Conservation (phyloP, 2,113 vertebrate species). For the Hirundichthys speculiger region DNA sequence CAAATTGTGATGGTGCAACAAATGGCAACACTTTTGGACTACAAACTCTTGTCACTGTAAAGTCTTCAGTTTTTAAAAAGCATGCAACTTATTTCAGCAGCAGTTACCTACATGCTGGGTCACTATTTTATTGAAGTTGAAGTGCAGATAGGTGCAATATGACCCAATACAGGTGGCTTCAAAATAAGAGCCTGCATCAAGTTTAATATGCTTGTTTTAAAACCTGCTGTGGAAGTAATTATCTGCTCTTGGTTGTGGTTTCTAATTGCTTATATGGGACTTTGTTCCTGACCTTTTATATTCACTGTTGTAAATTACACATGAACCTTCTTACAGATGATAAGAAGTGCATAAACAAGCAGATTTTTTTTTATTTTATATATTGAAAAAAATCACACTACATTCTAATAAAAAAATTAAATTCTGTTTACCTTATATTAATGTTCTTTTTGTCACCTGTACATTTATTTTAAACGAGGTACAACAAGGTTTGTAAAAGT, state of each 20-base stretch:
- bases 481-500: slow-evolving; percentile 61
- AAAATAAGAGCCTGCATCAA: no score
- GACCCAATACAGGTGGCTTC: no score
- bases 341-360: slow-evolving; percentile 17
- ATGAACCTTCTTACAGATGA: slow-evolving; percentile 16
- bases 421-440: no score
- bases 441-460: not conserved
- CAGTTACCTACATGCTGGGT: no score
- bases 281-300: not conserved
- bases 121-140: no score
- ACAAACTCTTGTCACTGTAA: no score
- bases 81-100: no score
- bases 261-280: not conserved
- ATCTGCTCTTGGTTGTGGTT: slow-evolving; percentile 28
- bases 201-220: no score
- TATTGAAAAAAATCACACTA: not conserved
- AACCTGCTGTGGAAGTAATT: not conserved
- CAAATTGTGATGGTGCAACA: slow-evolving; percentile 18
- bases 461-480: not conserved
- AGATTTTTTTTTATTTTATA: not conserved
- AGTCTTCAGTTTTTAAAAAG: no score
- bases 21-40: not conserved
- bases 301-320: slow-evolving; percentile 27
- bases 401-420: not conserved
- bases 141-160: no score